Evolutionary conservation across 2,888 invertebrate species (phyloP), one percentile per base, ranked within the genome.

Genomic region (Thumatha senex): DNA sequence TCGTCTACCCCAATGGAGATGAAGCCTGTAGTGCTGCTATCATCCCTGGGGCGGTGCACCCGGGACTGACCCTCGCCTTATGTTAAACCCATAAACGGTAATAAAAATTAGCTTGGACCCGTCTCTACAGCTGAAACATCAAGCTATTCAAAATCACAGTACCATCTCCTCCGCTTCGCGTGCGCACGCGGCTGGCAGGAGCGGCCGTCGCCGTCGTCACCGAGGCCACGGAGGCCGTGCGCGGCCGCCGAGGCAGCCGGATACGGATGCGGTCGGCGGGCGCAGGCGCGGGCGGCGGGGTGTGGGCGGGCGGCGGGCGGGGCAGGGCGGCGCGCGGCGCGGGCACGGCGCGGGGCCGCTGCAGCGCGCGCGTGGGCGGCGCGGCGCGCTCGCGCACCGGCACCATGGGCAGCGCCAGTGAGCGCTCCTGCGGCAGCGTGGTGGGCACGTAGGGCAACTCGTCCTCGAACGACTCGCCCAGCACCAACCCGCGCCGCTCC

Each of bases 371-470:
- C 36, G 96, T 73, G 44, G 81, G 72, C 59, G 80, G 78, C 50
- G 70, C 84, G 69, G 72, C 83, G 61, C 88, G 89, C 65, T 74
- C 93, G 80, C 72, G 82, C 67, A 97, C 94, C 18, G 97, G 97
- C 60, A 97, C 93, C 72, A 97, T 94, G 13, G 96, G 95, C 61
- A 97, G 89, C 24, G 95, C 96, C 56, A 95, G 93, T 12, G 97
- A 95, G 58, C 97, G 94, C 86, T 97, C 97, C 78, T 94, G 93
- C 14, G 97, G 97, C 74, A 97, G 87, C 48, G 97, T 97, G n/a
- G 97, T 97, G 50, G 97, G 97, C 73, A 97, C 94, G 80, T 96
- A 97, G 1, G 97, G 97, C 74, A 97, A 90, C 84, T 96, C 96
- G 70, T 96, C 96, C 72, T 97, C 97, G 75, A 96, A 96, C 35